Conservation (phyloP, 1,140 invertebrate genomes). For the Ostrea edulis region DNA sequence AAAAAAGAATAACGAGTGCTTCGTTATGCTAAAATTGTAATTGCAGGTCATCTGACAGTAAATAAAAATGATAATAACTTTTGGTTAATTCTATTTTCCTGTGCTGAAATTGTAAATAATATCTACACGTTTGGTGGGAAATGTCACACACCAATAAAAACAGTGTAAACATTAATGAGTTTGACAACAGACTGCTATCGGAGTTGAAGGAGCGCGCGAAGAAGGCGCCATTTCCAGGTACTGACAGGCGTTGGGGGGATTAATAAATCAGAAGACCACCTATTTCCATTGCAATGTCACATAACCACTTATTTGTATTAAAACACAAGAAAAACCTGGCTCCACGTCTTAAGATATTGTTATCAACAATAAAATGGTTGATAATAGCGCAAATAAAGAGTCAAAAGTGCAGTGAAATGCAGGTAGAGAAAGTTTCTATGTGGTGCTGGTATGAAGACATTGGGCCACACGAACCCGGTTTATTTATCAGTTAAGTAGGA, state of each 20-base stretch:
- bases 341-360: not conserved
- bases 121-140: not conserved
- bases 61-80: slow-evolving; percentile 28
- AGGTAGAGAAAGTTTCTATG: not conserved
- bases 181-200: not conserved
- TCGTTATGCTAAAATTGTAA: not conserved
- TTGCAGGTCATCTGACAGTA: not conserved
- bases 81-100: not conserved
- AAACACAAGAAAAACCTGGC: not conserved
- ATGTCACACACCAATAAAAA: slow-evolving; percentile 19
- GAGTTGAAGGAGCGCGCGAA: not conserved
- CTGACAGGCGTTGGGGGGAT: not conserved
- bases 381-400: not conserved
- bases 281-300: not conserved
- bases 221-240: not conserved
- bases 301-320: not conserved
- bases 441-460: not conserved
- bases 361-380: not conserved
- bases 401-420: not conserved
- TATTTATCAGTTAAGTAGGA: slow-evolving; percentile 24
- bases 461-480: not conserved
- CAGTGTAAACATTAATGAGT: not conserved
- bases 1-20: not conserved
- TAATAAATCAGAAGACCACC: not conserved
- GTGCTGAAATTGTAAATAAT: not conserved